phyloP scores from a whole-genome alignment of 2,797 vertebrate genomes.

The Hyperoplus lanceolatus region DNA sequence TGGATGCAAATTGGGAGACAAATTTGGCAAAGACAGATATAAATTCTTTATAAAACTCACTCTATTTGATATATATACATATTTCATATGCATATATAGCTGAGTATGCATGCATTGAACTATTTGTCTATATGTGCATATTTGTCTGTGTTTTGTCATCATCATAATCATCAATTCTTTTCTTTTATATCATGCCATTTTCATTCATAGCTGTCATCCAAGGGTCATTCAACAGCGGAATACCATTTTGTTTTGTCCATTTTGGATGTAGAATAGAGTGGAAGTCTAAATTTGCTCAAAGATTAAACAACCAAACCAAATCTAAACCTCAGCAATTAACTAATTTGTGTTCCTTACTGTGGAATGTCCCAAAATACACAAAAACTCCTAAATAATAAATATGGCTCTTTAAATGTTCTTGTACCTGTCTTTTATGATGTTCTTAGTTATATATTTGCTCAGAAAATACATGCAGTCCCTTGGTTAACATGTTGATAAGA shows the following conservation, averaged over 20 bases:
- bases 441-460: background rate
- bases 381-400: slow-evolving; percentile 53
- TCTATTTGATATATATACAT: slow-evolving; percentile 88
- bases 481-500: background rate
- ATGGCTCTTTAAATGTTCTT: slow-evolving; percentile 54
- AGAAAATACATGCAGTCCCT: slow-evolving; percentile 11
- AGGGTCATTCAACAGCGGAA: slow-evolving; percentile 84
- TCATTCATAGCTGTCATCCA: slow-evolving; percentile 68
- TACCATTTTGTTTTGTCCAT: slow-evolving; percentile 82
- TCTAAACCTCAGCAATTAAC: slow-evolving; percentile 46
- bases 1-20: slow-evolving; percentile 69
- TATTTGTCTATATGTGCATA: slow-evolving; percentile 74
- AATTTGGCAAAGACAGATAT: slow-evolving; percentile 70
- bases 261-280: slow-evolving; percentile 87
- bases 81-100: slow-evolving; percentile 83
- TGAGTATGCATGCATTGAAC: slow-evolving; percentile 78
- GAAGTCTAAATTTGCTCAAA: slow-evolving; percentile 75
- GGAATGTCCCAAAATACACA: slow-evolving; percentile 80
- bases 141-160: slow-evolving; percentile 79
- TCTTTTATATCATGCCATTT: slow-evolving; percentile 65
- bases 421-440: slow-evolving; percentile 24
- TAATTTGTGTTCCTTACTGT: slow-evolving; percentile 78
- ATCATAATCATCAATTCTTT: slow-evolving; percentile 65
- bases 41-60: slow-evolving; percentile 88
- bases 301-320: slow-evolving; percentile 58